Evolutionary conservation across 2,797 vertebrate genomes (phyloP).

Genomic region (Pogoniulus pusillus): DNA sequence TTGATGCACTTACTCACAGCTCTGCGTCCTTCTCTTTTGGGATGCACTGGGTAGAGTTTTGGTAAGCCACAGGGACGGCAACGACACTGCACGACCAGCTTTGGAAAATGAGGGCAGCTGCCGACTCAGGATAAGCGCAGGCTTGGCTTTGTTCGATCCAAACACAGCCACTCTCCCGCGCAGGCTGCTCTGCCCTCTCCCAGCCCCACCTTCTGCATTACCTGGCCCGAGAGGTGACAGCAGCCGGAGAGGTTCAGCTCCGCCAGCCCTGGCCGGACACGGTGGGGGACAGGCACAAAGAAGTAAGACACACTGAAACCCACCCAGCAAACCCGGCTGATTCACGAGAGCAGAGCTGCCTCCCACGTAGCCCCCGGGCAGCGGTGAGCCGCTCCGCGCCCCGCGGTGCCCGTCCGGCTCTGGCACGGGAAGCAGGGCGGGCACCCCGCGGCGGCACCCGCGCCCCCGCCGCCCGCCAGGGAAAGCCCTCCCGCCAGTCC

Average conservation of each 20-base stretch:
- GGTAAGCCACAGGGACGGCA: neutral
- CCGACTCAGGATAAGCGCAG: neutral
- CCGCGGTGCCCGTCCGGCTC: neutral
- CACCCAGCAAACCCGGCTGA: neutral
- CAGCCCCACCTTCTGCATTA: neutral
- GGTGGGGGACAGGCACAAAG: neutral
- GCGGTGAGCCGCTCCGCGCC: neutral
- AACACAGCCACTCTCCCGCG: too few relatives aligned
- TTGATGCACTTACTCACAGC: neutral
- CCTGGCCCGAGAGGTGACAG: neutral
- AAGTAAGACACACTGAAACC: too few relatives aligned
- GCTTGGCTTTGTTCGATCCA: too few relatives aligned
- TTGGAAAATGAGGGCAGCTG: neutral
- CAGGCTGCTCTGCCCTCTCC: neutral
- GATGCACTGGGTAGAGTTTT: neutral
- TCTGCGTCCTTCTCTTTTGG: neutral
- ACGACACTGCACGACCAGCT: fast-evolving
- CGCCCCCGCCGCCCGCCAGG: fast-evolving
- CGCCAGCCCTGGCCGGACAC: neutral
- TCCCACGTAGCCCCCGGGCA: neutral
- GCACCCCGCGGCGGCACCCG: too few relatives aligned
- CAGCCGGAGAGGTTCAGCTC: neutral
- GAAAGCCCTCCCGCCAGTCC: neutral
- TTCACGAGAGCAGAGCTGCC: neutral
- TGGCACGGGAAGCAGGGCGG: neutral